These are phyloP conservation scores for Panopea generosa DNA, from an alignment of 2,888 invertebrate species.

Conservation along the genomic window DNA sequence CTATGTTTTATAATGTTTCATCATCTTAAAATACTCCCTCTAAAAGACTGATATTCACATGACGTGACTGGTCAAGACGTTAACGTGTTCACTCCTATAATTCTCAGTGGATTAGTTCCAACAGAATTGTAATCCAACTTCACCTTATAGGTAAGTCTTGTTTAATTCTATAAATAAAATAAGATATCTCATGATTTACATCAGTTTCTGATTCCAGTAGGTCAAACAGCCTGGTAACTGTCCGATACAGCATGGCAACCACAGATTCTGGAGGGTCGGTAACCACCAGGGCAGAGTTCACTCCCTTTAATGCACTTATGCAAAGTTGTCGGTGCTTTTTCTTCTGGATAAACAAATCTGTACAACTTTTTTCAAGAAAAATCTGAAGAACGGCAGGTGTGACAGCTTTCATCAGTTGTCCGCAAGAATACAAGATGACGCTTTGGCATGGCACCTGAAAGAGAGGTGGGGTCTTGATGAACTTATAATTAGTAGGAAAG, in stretches of 20 bases:
- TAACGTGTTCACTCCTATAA: too few relatives aligned
- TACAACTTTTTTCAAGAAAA: slow-evolving; percentile 61
- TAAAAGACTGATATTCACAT: too few relatives aligned
- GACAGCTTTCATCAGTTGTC: slow-evolving; percentile 37
- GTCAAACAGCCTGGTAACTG: slow-evolving; percentile 64
- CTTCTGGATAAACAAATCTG: slow-evolving; percentile 43
- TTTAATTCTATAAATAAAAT: too few relatives aligned
- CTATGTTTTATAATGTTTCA: too few relatives aligned
- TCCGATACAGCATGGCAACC: slow-evolving; percentile 66
- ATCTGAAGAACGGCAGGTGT: slow-evolving; percentile 63
- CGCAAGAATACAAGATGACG: slow-evolving; percentile 31
- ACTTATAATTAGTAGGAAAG: too few relatives aligned
- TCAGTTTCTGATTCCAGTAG: slow-evolving; percentile 52
- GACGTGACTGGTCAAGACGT: too few relatives aligned
- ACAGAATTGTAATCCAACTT: too few relatives aligned
- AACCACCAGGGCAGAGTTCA: slow-evolving; percentile 74
- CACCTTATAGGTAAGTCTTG: too few relatives aligned
- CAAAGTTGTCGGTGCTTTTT: slow-evolving; percentile 34
- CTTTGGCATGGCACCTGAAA: slow-evolving; percentile 59
- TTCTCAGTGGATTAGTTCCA: too few relatives aligned
- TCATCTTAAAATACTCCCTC: too few relatives aligned
- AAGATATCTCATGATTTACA: too few relatives aligned
- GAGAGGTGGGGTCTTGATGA: neutral
- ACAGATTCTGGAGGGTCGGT: slow-evolving; percentile 79
- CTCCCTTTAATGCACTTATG: slow-evolving; percentile 66